A percentile compares a stretch with the other conserved stretches of the same genome.
These are phyloP conservation scores for Sciurus niger DNA, from an alignment of 2,113 vertebrate genomes.

Conservation along the genomic window DNA sequence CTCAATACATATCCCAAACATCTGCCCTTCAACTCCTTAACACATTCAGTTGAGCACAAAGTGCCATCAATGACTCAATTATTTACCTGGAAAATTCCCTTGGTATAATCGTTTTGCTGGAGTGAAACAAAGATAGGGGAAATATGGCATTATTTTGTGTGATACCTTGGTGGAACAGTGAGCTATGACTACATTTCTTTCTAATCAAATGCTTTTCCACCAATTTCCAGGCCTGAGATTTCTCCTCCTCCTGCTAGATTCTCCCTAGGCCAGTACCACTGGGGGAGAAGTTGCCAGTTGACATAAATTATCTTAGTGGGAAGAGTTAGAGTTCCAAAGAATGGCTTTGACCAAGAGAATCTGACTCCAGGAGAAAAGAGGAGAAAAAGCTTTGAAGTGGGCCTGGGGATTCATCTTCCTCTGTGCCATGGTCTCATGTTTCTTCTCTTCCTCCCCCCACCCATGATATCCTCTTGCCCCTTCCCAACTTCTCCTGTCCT, in stretches of 20 bases:
- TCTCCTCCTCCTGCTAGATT: neutral
- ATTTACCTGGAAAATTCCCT: slow-evolving; percentile 28
- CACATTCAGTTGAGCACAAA: neutral
- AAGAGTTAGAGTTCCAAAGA: neutral
- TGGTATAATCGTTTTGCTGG: neutral
- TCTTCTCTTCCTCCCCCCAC: neutral
- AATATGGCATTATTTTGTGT: slow-evolving; percentile 14
- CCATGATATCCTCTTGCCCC: neutral
- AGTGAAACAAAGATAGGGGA: slow-evolving; percentile 35
- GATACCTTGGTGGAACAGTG: slow-evolving; percentile 45
- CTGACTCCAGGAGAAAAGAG: neutral
- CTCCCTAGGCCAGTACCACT: neutral
- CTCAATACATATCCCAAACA: neutral
- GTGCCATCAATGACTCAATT: neutral
- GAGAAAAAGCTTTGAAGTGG: neutral
- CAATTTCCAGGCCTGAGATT: neutral
- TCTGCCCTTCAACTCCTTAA: neutral
- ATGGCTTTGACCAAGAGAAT: neutral
- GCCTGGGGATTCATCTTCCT: neutral
- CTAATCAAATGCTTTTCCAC: slow-evolving; percentile 2
- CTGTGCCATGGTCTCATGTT: neutral
- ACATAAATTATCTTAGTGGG: neutral
- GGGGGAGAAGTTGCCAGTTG: neutral
- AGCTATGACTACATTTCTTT: slow-evolving; percentile 35
- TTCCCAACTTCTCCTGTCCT: neutral